These are phyloP conservation scores for Salticus scenicus DNA, from an alignment of 2,888 invertebrate genomes.

Conservation along the genomic window DNA sequence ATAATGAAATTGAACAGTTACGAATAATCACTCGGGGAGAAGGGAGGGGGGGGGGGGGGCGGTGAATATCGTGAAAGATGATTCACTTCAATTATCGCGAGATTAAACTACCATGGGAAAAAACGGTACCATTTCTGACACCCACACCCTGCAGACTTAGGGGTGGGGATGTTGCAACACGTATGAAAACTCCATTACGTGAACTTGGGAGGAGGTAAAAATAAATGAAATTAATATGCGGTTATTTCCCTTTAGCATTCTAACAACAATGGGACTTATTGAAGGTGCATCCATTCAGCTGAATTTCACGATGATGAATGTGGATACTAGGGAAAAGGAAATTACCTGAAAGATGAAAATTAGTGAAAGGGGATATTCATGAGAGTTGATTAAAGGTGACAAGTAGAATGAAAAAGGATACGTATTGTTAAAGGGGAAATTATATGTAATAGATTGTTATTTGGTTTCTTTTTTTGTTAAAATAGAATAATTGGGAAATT, in stretches of 20 bases:
- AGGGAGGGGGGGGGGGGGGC: no score
- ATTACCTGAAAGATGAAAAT: no score
- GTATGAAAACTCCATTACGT: slow-evolving; percentile 51
- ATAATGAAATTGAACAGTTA: not conserved
- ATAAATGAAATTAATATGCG: slow-evolving; percentile 58
- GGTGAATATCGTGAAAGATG: no score
- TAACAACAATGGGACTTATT: slow-evolving; percentile 37
- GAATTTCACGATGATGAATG: not conserved
- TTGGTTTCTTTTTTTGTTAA: no score
- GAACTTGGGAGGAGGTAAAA: slow-evolving; percentile 23
- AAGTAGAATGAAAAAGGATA: not conserved
- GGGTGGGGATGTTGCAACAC: not conserved
- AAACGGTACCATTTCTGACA: not conserved
- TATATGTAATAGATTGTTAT: no score
- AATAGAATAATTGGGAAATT: no score
- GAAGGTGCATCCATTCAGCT: not conserved
- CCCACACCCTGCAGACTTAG: not conserved
- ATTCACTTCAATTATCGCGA: slow-evolving; percentile 63
- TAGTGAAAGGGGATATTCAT: not conserved
- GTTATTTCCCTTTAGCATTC: slow-evolving; percentile 43
- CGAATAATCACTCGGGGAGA: slow-evolving; percentile 13
- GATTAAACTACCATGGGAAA: slow-evolving; percentile 50
- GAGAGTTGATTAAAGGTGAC: not conserved
- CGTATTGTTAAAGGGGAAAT: no score
- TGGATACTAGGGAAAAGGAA: not conserved